Evolutionary conservation across 2,113 vertebrate species (phyloP).

Genomic region (Rhizomys pruinosus): DNA sequence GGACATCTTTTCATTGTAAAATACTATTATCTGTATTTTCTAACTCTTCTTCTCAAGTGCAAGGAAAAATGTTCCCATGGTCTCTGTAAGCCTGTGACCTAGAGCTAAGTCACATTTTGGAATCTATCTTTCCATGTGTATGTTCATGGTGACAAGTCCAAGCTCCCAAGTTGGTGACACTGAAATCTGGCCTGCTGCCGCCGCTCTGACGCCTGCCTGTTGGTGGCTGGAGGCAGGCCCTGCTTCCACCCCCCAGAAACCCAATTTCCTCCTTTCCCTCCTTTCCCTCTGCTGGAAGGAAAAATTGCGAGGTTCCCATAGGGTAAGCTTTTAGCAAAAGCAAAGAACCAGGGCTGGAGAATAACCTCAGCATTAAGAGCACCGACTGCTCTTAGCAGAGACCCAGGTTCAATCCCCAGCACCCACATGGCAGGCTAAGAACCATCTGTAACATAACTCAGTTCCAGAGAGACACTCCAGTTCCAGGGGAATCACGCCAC

Average conservation of each 20-base stretch:
- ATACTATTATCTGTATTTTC: background rate
- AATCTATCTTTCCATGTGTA: background rate
- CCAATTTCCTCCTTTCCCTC: background rate
- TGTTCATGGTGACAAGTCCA: background rate
- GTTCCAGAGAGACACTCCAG: too few relatives aligned
- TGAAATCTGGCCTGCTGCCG: background rate
- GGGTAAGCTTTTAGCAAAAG: background rate
- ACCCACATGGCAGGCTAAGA: too few relatives aligned
- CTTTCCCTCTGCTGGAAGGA: background rate
- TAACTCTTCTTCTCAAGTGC: background rate
- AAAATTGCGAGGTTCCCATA: background rate
- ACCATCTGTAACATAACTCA: too few relatives aligned
- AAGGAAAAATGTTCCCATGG: background rate
- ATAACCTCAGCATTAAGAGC: too few relatives aligned
- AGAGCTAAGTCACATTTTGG: background rate
- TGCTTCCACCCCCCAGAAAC: background rate
- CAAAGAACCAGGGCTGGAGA: too few relatives aligned
- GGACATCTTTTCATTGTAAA: background rate
- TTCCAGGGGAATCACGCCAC: too few relatives aligned
- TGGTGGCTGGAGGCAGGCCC: background rate
- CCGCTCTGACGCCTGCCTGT: background rate
- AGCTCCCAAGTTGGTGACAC: background rate
- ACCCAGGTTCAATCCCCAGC: too few relatives aligned
- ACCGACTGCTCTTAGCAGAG: too few relatives aligned
- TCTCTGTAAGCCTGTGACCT: background rate